Conservation (phyloP, 2,888 invertebrate species). For the Octodonta nipae region DNA sequence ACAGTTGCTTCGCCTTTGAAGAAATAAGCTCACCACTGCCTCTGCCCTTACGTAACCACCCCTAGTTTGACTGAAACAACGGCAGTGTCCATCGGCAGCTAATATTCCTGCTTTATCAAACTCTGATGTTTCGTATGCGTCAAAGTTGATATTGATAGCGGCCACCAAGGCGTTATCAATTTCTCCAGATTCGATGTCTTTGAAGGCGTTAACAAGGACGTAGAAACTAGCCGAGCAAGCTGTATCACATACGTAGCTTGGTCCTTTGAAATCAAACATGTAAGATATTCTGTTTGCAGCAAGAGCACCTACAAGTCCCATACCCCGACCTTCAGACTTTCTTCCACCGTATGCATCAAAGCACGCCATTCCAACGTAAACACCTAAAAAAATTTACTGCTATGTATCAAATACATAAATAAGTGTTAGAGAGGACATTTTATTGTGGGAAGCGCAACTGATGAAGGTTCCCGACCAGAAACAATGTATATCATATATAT, state of each 20-base stretch:
- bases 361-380: too few species aligned
- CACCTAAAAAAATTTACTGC: too few species aligned
- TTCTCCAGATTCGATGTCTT: constrained; percentile 59
- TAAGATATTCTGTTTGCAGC: constrained; percentile 74
- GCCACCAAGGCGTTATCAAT: constrained; percentile 84
- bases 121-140: constrained; percentile 77
- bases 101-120: constrained; percentile 69
- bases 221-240: constrained; percentile 85
- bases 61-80: constrained; percentile 74
- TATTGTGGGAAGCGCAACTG: too few species aligned
- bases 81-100: constrained; percentile 63
- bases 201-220: constrained; percentile 69
- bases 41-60: constrained; percentile 73
- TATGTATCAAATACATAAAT: too few species aligned
- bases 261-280: constrained; percentile 76
- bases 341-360: too few species aligned
- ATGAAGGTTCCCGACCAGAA: too few species aligned
- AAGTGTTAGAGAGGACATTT: too few species aligned
- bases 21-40: constrained; percentile 52
- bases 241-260: constrained; percentile 77
- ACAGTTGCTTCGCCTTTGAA: constrained; percentile 49
- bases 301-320: too few species aligned
- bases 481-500: too few species aligned
- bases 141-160: constrained; percentile 69
- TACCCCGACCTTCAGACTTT: too few species aligned